These are phyloP conservation scores for Synergus gifuensis DNA, from an alignment of 2,888 invertebrate species.

Conservation along the genomic window DNA sequence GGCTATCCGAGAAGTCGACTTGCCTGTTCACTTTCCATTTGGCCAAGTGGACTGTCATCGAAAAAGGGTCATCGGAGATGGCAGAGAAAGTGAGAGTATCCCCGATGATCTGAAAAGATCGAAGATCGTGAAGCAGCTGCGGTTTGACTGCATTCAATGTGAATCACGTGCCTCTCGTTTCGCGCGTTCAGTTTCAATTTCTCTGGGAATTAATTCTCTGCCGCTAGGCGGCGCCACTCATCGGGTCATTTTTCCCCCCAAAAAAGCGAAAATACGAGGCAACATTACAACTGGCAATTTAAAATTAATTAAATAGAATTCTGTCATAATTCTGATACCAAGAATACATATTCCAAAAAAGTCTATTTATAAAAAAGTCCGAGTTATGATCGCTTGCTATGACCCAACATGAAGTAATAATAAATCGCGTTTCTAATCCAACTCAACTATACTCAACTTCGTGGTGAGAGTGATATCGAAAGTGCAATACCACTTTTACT, in stretches of 20 bases:
- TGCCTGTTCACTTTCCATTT: slow-evolving; percentile 56
- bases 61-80: slow-evolving; percentile 56
- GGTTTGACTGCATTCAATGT: slow-evolving; percentile 32
- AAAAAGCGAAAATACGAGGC: background rate
- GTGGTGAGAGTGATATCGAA: slow-evolving; percentile 28
- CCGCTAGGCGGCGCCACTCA: slow-evolving; percentile 3
- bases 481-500: slow-evolving; percentile 19
- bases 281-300: background rate
- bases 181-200: slow-evolving; percentile 8
- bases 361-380: background rate
- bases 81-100: slow-evolving; percentile 57
- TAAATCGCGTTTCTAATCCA: slow-evolving; percentile 19
- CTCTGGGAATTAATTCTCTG: background rate
- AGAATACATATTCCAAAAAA: no score
- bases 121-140: slow-evolving; percentile 33
- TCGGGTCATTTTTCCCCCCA: slow-evolving; percentile 7
- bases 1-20: slow-evolving; percentile 24
- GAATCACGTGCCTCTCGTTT: slow-evolving; percentile 15
- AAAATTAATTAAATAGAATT: no score
- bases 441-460: slow-evolving; percentile 8
- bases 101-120: slow-evolving; percentile 53
- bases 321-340: no score
- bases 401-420: slow-evolving; percentile 24
- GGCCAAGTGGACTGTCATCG: slow-evolving; percentile 51
- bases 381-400: slow-evolving; percentile 6